These are phyloP conservation scores for Geotrupes spiniger DNA, from an alignment of 2,888 invertebrate genomes.

Conservation along the genomic window DNA sequence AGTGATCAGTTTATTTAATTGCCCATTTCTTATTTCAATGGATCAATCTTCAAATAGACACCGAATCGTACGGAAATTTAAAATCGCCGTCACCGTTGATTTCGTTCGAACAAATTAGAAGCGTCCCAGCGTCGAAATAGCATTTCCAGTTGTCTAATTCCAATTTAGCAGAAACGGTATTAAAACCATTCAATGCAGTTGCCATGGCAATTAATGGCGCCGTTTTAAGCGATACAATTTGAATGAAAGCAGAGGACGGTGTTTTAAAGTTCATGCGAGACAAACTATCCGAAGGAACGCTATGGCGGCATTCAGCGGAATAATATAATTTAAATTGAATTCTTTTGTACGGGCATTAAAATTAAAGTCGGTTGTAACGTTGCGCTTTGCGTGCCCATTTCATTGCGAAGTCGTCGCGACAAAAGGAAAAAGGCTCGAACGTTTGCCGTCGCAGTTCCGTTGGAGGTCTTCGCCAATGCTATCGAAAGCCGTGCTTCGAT, in stretches of 20 bases:
- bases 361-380: conserved; percentile 3
- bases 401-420: conserved; percentile 1
- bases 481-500: too few species aligned
- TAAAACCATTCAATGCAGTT: background rate
- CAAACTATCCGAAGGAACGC: background rate
- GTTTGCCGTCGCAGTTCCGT: conserved; percentile 4
- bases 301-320: background rate
- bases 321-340: conserved; percentile 7
- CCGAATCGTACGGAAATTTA: too few species aligned
- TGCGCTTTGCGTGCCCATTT: conserved; percentile 2
- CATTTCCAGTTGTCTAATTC: background rate
- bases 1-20: too few species aligned
- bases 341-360: conserved; percentile 5
- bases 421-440: conserved; percentile 6
- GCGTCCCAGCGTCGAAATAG: background rate
- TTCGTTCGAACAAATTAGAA: too few species aligned
- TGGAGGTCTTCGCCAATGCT: conserved; percentile 2
- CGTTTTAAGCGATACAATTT: conserved; percentile 1
- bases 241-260: background rate
- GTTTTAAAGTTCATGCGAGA: background rate
- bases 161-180: background rate
- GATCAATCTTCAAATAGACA: too few species aligned
- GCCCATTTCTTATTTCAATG: too few species aligned
- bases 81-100: too few species aligned
- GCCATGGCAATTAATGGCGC: conserved; percentile 1